Evolutionary conservation across 2,797 vertebrate genomes (phyloP).

Genomic region (Avahi laniger): DNA sequence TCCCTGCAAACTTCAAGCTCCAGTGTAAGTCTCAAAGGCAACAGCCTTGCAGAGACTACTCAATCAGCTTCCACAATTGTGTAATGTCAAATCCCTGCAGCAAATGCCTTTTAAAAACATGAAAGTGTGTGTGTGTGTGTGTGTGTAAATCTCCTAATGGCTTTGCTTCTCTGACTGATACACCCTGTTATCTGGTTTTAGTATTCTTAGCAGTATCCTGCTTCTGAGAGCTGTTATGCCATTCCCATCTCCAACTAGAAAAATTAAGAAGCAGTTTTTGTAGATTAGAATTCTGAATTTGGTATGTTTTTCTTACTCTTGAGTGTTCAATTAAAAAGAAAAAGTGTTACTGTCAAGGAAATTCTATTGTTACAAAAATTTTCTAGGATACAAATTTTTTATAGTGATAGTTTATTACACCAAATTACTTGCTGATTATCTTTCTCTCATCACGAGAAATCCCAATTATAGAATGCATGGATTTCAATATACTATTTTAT

Average conservation of each 20-base stretch:
- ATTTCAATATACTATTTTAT: background rate
- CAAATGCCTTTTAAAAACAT: background rate
- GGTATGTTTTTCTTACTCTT: background rate
- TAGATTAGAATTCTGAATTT: background rate
- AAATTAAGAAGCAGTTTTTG: background rate
- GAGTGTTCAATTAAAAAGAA: background rate
- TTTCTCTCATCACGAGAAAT: background rate
- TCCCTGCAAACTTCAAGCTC: background rate
- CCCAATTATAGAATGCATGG: background rate
- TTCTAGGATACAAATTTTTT: background rate
- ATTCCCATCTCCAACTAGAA: background rate
- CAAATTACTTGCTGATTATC: background rate
- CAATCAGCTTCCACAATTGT: background rate
- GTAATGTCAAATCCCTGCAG: background rate
- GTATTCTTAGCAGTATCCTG: background rate
- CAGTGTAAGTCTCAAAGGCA: background rate
- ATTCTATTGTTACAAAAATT: background rate
- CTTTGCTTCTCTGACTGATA: background rate
- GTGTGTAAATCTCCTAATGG: background rate
- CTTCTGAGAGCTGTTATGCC: background rate
- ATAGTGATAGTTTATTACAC: background rate
- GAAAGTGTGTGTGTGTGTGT: background rate
- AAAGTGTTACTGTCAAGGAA: background rate
- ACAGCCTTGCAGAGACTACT: background rate
- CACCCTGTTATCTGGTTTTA: background rate